Conservation (phyloP, 2,797 vertebrate genomes). For the Pseudotriccus pelzelni region DNA sequence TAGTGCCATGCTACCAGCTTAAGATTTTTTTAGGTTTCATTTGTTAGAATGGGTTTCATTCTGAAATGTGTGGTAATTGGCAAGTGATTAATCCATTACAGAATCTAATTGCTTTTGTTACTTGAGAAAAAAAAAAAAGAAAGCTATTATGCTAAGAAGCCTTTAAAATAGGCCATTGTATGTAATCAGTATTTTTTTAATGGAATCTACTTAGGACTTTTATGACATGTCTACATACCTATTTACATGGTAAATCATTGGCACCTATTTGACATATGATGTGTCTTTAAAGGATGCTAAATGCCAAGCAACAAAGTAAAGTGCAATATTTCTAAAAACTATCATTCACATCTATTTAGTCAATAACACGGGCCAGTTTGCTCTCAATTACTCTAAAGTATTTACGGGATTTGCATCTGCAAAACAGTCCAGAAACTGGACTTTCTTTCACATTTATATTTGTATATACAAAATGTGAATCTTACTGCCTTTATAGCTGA, state of each 20-base stretch:
- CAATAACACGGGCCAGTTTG: background rate
- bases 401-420: background rate
- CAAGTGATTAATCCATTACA: constrained; percentile 26
- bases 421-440: background rate
- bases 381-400: background rate
- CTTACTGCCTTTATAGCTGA: background rate
- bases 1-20: background rate
- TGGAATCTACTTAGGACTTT: background rate
- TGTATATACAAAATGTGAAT: background rate
- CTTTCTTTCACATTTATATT: background rate
- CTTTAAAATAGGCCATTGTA: background rate
- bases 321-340: background rate
- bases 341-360: background rate
- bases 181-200: background rate
- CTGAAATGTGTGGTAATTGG: background rate
- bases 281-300: background rate
- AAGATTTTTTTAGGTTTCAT: background rate
- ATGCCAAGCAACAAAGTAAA: background rate
- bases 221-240: background rate
- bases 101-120: background rate
- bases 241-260: background rate
- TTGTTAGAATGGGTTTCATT: background rate
- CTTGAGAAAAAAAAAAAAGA: background rate
- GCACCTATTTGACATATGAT: background rate
- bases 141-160: background rate